A percentile compares a stretch with the other conserved stretches of the same genome.
These are phyloP conservation scores for Riptortus pedestris DNA, from an alignment of 1,140 invertebrate genomes.

Conservation along the genomic window DNA sequence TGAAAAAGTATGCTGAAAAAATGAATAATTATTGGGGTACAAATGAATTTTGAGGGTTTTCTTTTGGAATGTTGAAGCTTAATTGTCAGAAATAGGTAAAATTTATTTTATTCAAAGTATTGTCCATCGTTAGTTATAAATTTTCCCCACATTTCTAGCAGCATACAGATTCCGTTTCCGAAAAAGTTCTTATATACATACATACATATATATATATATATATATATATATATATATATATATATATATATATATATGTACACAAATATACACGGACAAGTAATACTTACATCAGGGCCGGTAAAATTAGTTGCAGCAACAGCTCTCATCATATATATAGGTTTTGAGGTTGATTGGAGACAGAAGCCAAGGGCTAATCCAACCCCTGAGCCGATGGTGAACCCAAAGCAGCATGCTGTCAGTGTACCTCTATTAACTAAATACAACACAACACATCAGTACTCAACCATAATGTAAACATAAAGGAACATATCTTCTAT, in stretches of 20 bases:
- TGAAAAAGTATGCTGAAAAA: too few relatives aligned
- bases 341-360: constrained; percentile 33
- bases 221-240: not conserved
- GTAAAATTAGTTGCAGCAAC: constrained; percentile 44
- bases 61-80: too few relatives aligned
- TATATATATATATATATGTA: not conserved
- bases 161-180: too few relatives aligned
- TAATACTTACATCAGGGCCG: constrained; percentile 42
- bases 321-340: constrained; percentile 42
- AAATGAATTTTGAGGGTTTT: too few relatives aligned
- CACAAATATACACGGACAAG: not conserved
- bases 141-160: too few relatives aligned
- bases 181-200: too few relatives aligned
- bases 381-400: constrained; percentile 26
- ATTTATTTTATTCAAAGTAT: too few relatives aligned
- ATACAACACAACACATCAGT: not conserved
- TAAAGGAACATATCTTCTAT: not conserved
- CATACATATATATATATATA: not conserved
- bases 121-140: too few relatives aligned
- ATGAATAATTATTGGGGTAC: too few relatives aligned
- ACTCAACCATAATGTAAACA: not conserved
- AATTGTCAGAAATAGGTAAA: too few relatives aligned
- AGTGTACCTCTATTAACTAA: constrained; percentile 28
- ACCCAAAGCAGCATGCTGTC: constrained; percentile 27
- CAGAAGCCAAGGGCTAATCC: constrained; percentile 29